Conservation (phyloP, 2,113 vertebrate genomes). For the Vanacampus margaritifer region DNA sequence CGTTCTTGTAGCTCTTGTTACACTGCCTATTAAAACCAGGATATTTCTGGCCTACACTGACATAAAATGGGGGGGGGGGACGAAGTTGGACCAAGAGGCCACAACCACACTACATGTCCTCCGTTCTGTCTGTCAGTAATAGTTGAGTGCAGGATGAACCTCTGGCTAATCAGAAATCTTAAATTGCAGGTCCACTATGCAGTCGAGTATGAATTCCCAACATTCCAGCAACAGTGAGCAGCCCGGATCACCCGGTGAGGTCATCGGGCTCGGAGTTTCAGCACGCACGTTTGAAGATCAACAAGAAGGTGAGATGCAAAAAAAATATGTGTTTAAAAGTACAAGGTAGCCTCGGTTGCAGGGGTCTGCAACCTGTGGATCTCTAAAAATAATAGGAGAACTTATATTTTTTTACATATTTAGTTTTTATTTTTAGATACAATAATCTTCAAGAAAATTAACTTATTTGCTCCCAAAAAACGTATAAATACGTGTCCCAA, state of each 20-base stretch:
- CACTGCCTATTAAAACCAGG: background rate
- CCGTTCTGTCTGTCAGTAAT: background rate
- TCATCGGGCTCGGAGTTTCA: slow-evolving; percentile 84
- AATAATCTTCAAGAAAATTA: too few relatives aligned
- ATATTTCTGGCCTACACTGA: background rate
- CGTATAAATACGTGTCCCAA: too few relatives aligned
- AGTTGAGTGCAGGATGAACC: background rate
- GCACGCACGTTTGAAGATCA: slow-evolving; percentile 79
- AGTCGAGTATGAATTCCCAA: slow-evolving; percentile 64
- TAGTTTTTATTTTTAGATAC: too few relatives aligned
- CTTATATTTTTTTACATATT: too few relatives aligned
- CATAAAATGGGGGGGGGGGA: background rate
- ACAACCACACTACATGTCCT: background rate
- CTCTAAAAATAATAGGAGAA: too few relatives aligned
- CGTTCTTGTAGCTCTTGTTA: background rate
- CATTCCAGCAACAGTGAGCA: slow-evolving; percentile 74
- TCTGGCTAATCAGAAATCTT: background rate
- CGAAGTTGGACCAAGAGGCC: background rate
- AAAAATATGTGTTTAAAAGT: background rate
- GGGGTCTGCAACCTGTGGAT: too few relatives aligned
- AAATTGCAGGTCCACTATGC: slow-evolving; percentile 50
- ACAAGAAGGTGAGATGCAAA: slow-evolving; percentile 69
- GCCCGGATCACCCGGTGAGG: slow-evolving; percentile 78
- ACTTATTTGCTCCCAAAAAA: too few relatives aligned
- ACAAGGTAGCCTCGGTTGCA: background rate